Evolutionary conservation across 2,113 vertebrate species (phyloP).

Genomic region (Melanostigma gelatinosum): DNA sequence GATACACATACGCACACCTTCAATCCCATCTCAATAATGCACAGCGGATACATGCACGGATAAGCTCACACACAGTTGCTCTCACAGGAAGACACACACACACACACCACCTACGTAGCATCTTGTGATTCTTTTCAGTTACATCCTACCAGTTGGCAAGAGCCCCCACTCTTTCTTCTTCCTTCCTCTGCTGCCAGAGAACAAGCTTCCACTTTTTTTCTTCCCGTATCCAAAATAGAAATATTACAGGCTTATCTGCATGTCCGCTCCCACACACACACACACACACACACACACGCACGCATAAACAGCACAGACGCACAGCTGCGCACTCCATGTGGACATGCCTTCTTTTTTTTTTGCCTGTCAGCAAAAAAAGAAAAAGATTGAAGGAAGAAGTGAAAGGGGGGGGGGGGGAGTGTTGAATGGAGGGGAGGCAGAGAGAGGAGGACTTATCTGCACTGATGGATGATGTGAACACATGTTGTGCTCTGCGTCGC

Average conservation of each 20-base stretch:
- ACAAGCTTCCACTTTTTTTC: conserved; percentile 31
- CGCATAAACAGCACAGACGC: not conserved
- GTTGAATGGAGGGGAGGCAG: conserved; percentile 13
- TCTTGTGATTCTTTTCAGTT: conserved; percentile 58
- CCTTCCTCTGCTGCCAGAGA: conserved; percentile 46
- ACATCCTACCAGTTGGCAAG: conserved; percentile 60
- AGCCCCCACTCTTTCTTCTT: conserved; percentile 38
- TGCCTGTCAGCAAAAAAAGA: conserved; percentile 46
- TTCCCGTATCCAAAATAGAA: conserved; percentile 59
- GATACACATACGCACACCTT: conserved; percentile 20
- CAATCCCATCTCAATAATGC: conserved; percentile 1
- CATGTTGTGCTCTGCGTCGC: conserved; percentile 52
- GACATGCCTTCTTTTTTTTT: conserved; percentile 60
- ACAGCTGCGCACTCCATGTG: conserved; percentile 28
- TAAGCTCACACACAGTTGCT: conserved; percentile 15
- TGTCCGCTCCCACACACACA: conserved; percentile 50
- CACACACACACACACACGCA: conserved; percentile 26
- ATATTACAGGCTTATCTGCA: conserved; percentile 73
- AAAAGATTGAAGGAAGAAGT: conserved; percentile 36
- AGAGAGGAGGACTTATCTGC: conserved; percentile 16
- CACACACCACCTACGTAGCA: conserved; percentile 58
- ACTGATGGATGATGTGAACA: conserved; percentile 65
- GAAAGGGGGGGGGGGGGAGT: conserved; percentile 19
- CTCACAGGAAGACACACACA: not conserved
- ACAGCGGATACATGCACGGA: not conserved